Base-by-base conservation (phyloP, 2,888 invertebrate species). In the Himalopsyche kuldschensis region DNA sequence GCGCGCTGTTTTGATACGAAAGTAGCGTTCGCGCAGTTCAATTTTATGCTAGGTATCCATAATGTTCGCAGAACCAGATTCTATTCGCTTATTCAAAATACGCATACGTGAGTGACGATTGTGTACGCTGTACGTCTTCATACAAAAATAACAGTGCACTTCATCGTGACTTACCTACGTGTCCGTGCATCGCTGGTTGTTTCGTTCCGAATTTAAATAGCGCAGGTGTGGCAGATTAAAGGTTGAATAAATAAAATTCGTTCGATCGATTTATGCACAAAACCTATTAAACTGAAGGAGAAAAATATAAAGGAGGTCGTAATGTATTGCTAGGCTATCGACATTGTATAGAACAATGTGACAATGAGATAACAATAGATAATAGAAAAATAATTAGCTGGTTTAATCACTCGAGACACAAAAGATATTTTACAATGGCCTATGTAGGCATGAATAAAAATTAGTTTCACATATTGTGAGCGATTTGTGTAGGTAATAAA, bases 351-450 rank as follows among this genome's bases (percentile, higher is more conserved):
- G 69, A 69, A 69, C 69, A 69, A 69, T 69, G 69, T 69, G 69
- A 69, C 69, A 69, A 69, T 69, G 15, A 27, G 69, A 15, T 27
- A 69, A 69, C 69, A 69, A 69, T 69, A 69, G 69, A 69, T 69
- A 69, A 69, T 69, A 69, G 69, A 69, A 69, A 69, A 69, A 69
- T 69, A 69, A 69, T 69, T 69, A 69, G 69, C 69, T 69, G 69
- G 69, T 27, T 69, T 69, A 69, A 69, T 69, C 69, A 69, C 30
- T 69, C 69, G 69, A 69, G 69, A 69, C 69, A 69, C 69, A 69
- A 69, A 69, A 69, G 69, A 69, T 69, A 69, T 11, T 69, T 69
- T 27, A 69, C 69, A 69, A 69, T 69, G 15, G 69, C 69, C 30
- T 69, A 69, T 69, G 69, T 69, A 69, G 69, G 69, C 69, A 69